Evolutionary conservation across 2,797 vertebrate species (phyloP), one percentile per base, ranked within the genome.

Genomic region (Adrianichthys oophorus): DNA sequence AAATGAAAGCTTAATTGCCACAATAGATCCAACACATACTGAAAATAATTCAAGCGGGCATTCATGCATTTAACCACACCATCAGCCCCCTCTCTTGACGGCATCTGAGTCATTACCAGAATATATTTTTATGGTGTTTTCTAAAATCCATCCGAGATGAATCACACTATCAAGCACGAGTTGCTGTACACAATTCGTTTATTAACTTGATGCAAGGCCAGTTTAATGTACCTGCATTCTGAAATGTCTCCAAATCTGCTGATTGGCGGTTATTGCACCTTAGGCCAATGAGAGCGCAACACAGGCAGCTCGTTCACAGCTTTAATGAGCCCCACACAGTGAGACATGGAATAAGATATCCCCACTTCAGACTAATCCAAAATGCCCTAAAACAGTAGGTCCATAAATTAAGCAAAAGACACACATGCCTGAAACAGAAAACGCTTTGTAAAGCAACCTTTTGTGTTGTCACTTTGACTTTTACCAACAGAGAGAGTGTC

Each of bases 361-460:
- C 89, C 83, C 91, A 88, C 82, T 87, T 68, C 68, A 79, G 90
- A 87, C 90, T 91, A 89, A 92, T 92, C 93, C 92, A 85, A 87
- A 91, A 90, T 87, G 86, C 86, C 87, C 87, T 87, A 81, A 88
- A 89, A 89, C 79, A 71, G 84, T 88, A 89, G 67, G 82, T 88
- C 89, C 84, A 91, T 87, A 91, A 94, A 93, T 94, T 92, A 93
- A 90, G 84, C 90, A 92, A 92, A 91, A 93, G 92, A 92, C 93
- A 91, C 86, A 89, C 87, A 90, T 65, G 86, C 91, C 91, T 92
- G 92, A 91, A 83, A 86, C 71, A 80, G 79, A 55, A 78, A 84
- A 80, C 62, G 42, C 72, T 87, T 86, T 88, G 85, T 84, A 76
- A 70, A 59, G 78, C 78, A 80, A 70, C 73, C 72, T 76, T 83